Evolutionary conservation across 1,140 invertebrate genomes (phyloP).

Genomic region (Eulimnadia texana): DNA sequence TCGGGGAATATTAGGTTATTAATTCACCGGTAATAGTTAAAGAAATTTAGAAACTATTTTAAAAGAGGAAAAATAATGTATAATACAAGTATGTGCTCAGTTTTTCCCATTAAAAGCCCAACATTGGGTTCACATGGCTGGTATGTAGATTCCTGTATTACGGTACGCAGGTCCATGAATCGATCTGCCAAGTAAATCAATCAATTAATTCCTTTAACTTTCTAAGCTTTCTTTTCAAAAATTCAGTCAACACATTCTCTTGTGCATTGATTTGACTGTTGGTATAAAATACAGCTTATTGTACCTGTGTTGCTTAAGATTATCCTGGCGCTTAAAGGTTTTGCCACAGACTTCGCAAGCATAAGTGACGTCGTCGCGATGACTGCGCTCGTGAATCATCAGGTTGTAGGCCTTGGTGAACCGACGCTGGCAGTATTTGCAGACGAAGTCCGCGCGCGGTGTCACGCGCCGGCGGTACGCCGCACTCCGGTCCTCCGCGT

Average conservation of each 20-base stretch:
- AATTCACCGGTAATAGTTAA: no score
- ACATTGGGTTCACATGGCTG: constrained; percentile 5
- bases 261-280: no score
- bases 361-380: constrained; percentile 96
- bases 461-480: constrained; percentile 37
- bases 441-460: constrained; percentile 92
- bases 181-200: constrained; percentile 11
- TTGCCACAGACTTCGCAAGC: constrained; percentile 97
- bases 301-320: constrained; percentile 89
- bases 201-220: no score
- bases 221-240: no score
- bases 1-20: no score
- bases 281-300: constrained; percentile 19
- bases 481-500: constrained; percentile 59
- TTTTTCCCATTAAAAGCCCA: no score
- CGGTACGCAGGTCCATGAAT: constrained; percentile 14
- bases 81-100: no score
- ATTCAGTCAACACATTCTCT: no score
- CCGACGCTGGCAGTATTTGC: constrained; percentile 94
- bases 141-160: constrained; percentile 10
- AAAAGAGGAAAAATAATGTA: no score
- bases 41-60: no score
- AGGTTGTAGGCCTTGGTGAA: constrained; percentile 99
- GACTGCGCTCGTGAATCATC: constrained; percentile 96
- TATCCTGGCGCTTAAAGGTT: constrained; percentile 93